phyloP scores from a whole-genome alignment of 1,140 invertebrate species.

The Bombus confusus region DNA sequence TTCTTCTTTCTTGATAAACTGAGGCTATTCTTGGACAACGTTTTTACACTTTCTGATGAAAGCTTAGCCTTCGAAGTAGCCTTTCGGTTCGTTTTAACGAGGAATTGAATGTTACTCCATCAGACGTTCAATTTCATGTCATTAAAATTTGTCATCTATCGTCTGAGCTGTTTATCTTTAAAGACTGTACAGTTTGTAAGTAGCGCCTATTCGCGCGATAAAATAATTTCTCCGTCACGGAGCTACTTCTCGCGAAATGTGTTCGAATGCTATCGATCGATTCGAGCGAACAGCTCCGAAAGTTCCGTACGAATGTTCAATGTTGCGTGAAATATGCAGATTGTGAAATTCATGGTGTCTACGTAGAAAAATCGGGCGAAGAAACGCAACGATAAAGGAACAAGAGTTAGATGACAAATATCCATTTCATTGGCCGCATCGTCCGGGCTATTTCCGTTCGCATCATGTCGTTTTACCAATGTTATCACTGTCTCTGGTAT shows the following conservation, averaged over 20 bases:
- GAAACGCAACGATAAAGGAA: neutral
- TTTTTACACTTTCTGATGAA: no score
- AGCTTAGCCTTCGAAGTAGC: no score
- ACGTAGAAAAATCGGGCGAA: neutral
- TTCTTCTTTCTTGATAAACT: no score
- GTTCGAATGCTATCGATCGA: neutral
- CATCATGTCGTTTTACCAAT: neutral
- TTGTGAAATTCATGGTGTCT: neutral
- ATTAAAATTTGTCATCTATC: no score
- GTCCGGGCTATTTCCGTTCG: neutral
- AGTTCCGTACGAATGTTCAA: neutral
- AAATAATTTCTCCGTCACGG: neutral
- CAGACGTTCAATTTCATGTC: no score
- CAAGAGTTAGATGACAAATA: neutral
- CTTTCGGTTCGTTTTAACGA: no score
- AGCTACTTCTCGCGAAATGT: neutral
- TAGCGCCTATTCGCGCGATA: neutral
- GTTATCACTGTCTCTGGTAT: neutral
- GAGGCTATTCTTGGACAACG: no score
- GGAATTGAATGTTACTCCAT: no score
- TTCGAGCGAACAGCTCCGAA: neutral
- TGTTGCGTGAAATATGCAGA: conserved; percentile 3
- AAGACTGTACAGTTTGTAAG: no score
- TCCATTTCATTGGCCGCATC: neutral
- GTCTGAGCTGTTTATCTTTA: no score